Percentiles rank a stretch among this genome's conserved stretches.
Evolutionary conservation across 2,797 vertebrate species (phyloP).

Genomic region (Sebastes iracundus): DNA sequence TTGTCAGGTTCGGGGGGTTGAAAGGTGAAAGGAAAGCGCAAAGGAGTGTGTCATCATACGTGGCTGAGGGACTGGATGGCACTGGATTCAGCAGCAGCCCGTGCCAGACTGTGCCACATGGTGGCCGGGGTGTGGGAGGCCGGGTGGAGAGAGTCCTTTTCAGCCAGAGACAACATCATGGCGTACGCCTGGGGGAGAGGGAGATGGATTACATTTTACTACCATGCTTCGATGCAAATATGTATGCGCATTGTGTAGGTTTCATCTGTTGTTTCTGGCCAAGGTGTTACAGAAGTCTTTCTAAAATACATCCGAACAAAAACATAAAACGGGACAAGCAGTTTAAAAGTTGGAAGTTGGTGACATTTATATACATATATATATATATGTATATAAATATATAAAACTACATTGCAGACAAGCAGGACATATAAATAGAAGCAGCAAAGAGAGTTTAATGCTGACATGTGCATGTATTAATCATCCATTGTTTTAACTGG

Average conservation of each 20-base stretch:
- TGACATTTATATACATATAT: too few relatives aligned
- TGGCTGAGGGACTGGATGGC: slow-evolving; percentile 97
- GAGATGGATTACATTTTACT: not conserved
- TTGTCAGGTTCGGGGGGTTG: slow-evolving; percentile 8
- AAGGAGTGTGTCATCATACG: slow-evolving; percentile 88
- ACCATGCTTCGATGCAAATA: not conserved
- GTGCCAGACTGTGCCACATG: slow-evolving; percentile 97
- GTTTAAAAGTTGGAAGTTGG: too few relatives aligned
- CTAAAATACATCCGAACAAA: too few relatives aligned
- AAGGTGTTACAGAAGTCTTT: too few relatives aligned
- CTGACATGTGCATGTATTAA: too few relatives aligned
- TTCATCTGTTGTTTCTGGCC: too few relatives aligned
- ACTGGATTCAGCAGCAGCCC: slow-evolving; percentile 93
- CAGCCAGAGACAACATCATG: slow-evolving; percentile 98
- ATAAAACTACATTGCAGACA: too few relatives aligned
- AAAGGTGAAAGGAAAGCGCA: slow-evolving; percentile 44
- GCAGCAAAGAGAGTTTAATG: too few relatives aligned
- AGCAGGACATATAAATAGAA: too few relatives aligned
- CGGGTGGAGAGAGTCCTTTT: slow-evolving; percentile 94
- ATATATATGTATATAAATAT: too few relatives aligned
- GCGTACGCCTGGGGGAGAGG: slow-evolving; percentile 88
- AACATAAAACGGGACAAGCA: too few relatives aligned
- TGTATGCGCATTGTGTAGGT: not conserved
- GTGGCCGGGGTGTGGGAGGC: slow-evolving; percentile 89
- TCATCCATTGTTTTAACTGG: too few relatives aligned